Base-by-base conservation (phyloP, 2,113 vertebrate species). In the Steatornis caripensis region DNA sequence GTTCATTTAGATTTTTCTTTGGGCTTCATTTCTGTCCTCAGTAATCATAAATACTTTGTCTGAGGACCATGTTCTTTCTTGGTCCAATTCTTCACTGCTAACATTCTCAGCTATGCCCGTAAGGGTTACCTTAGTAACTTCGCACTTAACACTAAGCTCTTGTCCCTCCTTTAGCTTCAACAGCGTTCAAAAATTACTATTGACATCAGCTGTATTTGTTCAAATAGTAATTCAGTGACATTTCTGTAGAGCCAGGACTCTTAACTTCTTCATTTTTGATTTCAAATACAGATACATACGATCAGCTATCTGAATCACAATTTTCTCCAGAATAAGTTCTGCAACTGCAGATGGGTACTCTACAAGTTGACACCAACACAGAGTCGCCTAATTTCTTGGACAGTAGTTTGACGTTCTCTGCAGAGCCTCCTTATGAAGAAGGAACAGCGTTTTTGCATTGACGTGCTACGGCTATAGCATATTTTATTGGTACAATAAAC, bases 401-500 rank as follows among this genome's bases (percentile, higher is more conserved):
- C 2, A 46, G 29, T 16, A 75, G 51, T 49, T 84, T 66, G 64
- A 82, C 55, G 64, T 64, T 23, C 27, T 95, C 69, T 82, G 57
- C 41, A 91, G 22, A 91, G 21, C 3, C 39, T 66, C 65, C 57
- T 60, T 16, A 54, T 13, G 3, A 91, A 75, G 75, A 66, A 82
- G 48, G 45, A 95, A 37, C 9, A 36, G 12, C 60, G 66, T 0
- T 54, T 91, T 71, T 70, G 64, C 92, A 90, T 58, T 78, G 81
- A 93, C 51, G 60, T 60, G 60, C 64, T 64, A 90, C 57, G 80
- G 78, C 62, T 68, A 57, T 51, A 81, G 54, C 21, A 10, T 83
- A 69, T 87, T 95, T 96, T 97, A 97, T 92, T 94, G 80, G 76
- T 81, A 74, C 89, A 97, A 96, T 97, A 96, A 97, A 89, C 68